Evolutionary conservation across 2,113 vertebrate genomes (phyloP).

Genomic region (Tursiops truncatus): DNA sequence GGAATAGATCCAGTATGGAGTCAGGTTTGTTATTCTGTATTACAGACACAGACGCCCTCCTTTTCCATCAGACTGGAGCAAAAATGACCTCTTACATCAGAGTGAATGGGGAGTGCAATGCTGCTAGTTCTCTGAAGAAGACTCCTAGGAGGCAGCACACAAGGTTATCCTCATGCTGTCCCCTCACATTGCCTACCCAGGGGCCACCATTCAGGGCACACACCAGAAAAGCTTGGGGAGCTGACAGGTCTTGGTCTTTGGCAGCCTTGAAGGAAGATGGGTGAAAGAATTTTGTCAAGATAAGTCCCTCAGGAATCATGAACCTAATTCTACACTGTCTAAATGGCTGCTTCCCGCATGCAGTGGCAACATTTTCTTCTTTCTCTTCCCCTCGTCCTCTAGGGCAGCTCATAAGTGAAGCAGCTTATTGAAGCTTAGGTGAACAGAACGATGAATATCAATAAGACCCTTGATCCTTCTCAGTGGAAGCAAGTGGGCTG

Average conservation of each 20-base stretch:
- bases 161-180: background rate
- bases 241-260: background rate
- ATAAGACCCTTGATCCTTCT: constrained; percentile 43
- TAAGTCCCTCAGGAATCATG: background rate
- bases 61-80: background rate
- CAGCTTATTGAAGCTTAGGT: background rate
- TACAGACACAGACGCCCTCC: background rate
- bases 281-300: background rate
- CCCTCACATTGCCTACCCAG: too few species aligned
- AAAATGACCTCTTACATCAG: background rate
- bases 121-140: background rate
- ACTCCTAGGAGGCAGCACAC: background rate
- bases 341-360: background rate
- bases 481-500: background rate
- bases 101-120: background rate
- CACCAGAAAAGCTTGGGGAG: background rate
- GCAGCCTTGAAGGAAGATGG: background rate
- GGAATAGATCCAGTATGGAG: background rate
- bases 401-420: background rate
- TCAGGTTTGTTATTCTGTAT: background rate
- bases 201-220: background rate
- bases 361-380: background rate
- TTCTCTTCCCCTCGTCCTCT: background rate
- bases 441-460: constrained; percentile 62
- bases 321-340: background rate